Evolutionary conservation across 2,113 vertebrate genomes (phyloP).

Genomic region (Aptenodytes forsteri): DNA sequence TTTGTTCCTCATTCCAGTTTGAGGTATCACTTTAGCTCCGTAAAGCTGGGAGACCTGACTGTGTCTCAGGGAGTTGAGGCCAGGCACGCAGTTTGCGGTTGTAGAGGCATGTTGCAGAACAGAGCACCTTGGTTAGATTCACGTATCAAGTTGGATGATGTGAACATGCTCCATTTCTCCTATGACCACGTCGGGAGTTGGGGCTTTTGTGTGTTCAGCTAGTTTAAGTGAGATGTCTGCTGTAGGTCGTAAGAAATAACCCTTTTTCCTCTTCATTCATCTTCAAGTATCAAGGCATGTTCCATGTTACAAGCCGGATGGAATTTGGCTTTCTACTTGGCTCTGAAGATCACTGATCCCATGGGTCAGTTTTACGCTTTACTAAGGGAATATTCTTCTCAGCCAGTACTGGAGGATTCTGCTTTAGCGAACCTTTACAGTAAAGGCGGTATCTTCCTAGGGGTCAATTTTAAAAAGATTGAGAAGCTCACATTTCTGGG

Average conservation of each 20-base stretch:
- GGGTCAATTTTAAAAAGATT: not conserved
- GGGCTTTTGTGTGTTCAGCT: not conserved
- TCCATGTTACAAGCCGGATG: not conserved
- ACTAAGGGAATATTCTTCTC: not conserved
- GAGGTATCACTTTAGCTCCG: not conserved
- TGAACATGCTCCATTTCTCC: not conserved
- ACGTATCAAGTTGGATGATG: not conserved
- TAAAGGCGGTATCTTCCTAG: not conserved
- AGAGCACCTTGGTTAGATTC: rapidly evolving
- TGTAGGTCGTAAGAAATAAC: not conserved
- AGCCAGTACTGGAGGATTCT: not conserved
- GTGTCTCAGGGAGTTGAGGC: not conserved
- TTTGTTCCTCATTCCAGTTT: not conserved
- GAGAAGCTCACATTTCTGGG: not conserved
- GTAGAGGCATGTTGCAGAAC: not conserved
- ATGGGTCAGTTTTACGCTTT: not conserved
- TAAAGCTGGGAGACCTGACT: not conserved
- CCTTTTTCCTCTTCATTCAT: not conserved
- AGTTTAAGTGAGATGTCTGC: not conserved
- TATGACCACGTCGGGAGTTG: rapidly evolving
- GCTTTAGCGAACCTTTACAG: not conserved
- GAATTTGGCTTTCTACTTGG: not conserved
- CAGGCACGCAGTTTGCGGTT: not conserved
- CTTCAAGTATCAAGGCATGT: not conserved
- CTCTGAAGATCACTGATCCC: not conserved